Evolutionary conservation across 2,888 invertebrate genomes (phyloP).

Genomic region (Vannuccia rotundouncinata): DNA sequence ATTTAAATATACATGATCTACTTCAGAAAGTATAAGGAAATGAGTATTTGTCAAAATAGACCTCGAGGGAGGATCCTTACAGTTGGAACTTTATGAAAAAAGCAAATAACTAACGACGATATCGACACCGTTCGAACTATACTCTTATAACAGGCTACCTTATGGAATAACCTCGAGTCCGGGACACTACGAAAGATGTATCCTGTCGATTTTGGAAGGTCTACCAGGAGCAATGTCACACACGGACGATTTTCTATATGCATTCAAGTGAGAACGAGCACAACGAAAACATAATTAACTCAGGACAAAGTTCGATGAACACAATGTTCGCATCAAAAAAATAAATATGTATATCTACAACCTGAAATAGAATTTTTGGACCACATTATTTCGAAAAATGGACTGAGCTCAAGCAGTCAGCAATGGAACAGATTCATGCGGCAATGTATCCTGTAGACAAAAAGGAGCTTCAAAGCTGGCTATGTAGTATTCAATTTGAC

Average conservation of each 20-base stretch:
- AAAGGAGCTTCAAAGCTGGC: constrained; percentile 9
- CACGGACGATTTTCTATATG: background rate
- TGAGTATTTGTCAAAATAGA: too few relatives aligned
- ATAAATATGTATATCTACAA: background rate
- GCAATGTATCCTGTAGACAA: background rate
- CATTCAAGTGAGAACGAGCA: background rate
- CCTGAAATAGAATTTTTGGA: background rate
- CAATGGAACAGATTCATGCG: background rate
- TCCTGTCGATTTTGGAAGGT: too few relatives aligned
- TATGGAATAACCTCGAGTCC: too few relatives aligned
- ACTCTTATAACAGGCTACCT: too few relatives aligned
- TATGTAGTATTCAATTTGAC: background rate
- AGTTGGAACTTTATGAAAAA: too few relatives aligned
- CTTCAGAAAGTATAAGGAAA: too few relatives aligned
- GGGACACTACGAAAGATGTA: too few relatives aligned
- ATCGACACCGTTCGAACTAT: too few relatives aligned
- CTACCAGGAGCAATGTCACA: too few relatives aligned
- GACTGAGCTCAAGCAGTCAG: background rate
- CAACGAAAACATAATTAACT: background rate
- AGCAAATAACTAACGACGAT: too few relatives aligned
- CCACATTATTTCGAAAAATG: constrained; percentile 1
- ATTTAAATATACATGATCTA: too few relatives aligned
- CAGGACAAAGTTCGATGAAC: background rate
- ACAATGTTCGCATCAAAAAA: background rate
- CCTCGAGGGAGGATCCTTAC: too few relatives aligned